Conservation (phyloP, 2,797 vertebrate species). For the Allobates femoralis region DNA sequence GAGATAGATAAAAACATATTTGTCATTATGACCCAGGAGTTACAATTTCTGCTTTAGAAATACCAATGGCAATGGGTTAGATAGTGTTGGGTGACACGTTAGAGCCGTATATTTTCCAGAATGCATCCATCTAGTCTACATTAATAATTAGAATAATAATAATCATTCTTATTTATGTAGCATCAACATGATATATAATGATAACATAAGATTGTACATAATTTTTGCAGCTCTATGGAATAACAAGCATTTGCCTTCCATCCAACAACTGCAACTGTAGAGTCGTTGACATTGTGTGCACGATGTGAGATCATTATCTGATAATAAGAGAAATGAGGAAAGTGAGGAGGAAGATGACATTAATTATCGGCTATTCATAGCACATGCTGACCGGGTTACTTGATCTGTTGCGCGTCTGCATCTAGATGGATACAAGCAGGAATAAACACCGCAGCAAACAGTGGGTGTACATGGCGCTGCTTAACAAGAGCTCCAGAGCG, state of each 20-base stretch:
- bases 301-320: slow-evolving; percentile 19
- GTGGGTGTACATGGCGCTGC: not conserved
- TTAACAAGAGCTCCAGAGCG: not conserved
- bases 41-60: too few relatives aligned
- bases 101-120: too few relatives aligned
- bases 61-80: too few relatives aligned
- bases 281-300: slow-evolving; percentile 24
- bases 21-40: too few relatives aligned
- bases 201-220: not conserved
- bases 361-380: slow-evolving; percentile 41
- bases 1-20: too few relatives aligned
- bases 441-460: slow-evolving; percentile 24
- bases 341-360: slow-evolving; percentile 22
- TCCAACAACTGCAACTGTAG: not conserved
- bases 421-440: not conserved
- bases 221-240: not conserved
- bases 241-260: not conserved
- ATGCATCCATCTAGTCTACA: too few relatives aligned
- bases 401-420: not conserved
- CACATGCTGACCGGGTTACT: not conserved
- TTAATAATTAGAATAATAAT: too few relatives aligned
- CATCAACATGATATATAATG: not conserved
- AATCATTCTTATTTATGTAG: not conserved
- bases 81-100: too few relatives aligned
- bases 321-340: slow-evolving; percentile 26